Evolutionary conservation across 2,113 vertebrate genomes (phyloP).

Genomic region (Ariopsis seemanni): DNA sequence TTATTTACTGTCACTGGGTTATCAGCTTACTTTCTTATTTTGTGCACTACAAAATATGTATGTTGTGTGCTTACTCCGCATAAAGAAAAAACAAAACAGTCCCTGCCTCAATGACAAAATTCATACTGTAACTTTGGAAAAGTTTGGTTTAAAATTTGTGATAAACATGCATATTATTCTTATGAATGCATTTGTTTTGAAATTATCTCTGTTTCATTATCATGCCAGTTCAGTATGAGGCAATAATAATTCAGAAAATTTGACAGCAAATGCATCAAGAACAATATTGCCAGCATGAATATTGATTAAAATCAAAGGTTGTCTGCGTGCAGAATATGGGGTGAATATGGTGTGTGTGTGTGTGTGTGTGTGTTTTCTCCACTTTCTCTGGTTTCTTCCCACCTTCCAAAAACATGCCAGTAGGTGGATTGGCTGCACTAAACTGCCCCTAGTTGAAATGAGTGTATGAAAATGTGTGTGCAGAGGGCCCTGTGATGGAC

Average conservation of each 20-base stretch:
- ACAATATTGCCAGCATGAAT: neutral
- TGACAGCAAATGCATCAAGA: neutral
- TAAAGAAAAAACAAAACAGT: neutral
- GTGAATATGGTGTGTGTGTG: neutral
- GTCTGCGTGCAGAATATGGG: neutral
- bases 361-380: neutral
- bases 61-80: neutral
- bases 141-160: neutral
- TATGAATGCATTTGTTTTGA: neutral
- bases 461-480: neutral
- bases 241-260: neutral
- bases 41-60: neutral
- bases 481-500: neutral
- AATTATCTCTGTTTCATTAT: neutral
- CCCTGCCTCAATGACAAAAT: neutral
- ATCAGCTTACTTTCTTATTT: neutral
- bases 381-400: neutral
- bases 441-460: neutral
- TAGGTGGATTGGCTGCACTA: neutral
- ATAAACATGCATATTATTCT: neutral
- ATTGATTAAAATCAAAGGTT: neutral
- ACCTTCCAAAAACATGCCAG: neutral
- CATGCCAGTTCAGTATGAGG: neutral
- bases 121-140: neutral
- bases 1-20: neutral